Base-by-base conservation (phyloP, 2,113 vertebrate species). In the Phalacrocorax brasilianus region DNA sequence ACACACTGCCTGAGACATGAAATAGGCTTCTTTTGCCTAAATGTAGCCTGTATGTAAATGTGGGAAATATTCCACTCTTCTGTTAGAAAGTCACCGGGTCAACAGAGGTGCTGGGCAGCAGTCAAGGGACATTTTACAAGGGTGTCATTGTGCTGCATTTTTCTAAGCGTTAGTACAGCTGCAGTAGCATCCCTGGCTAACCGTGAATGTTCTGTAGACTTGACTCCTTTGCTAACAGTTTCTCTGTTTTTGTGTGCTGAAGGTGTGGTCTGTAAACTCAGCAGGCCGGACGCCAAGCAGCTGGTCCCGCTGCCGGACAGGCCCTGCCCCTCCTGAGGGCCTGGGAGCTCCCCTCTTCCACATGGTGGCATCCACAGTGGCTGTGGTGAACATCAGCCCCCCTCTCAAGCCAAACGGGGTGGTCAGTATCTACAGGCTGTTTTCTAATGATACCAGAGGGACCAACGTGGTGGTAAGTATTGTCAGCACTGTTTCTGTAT, bases 181-280 rank as follows among this genome's bases (percentile, higher is more conserved):
- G 49, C 49, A 32, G 68, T 4, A 38, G 47, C 14, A 30, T 23
- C 49, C 85, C 42, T 63, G 47, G 27, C 32, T 47, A 12, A 20
- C 55, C 4, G 0, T 50, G 56, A 47, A 5, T 76, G n/a, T 45
- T 83, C 32, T 49, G 13, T 24, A 22, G 26, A 32, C 35, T 80
- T 9, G 33, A 81, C 19, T 26, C 30, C 70, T 80, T 55, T 6
- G 3, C 42, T 92, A 18, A 85, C n/a, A 45, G 32, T 32, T 45
- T 89, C n/a, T 88, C 50, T 85, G 40, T 4, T 80, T 85, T 78
- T 47, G 3, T 95, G 59, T 89, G 94, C 89, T 24, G 5, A 95
- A 99, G 99, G 98, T 99, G 87, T 98, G 98, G 98, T 98, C 98
- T 0, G 98, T 99, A 50, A 99, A 99, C 95, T 98, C 98, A 0